Percentiles rank a stretch among this genome's conserved stretches.
These are phyloP conservation scores for Atrichornis clamosus DNA, from an alignment of 2,113 vertebrate genomes.

Conservation along the genomic window DNA sequence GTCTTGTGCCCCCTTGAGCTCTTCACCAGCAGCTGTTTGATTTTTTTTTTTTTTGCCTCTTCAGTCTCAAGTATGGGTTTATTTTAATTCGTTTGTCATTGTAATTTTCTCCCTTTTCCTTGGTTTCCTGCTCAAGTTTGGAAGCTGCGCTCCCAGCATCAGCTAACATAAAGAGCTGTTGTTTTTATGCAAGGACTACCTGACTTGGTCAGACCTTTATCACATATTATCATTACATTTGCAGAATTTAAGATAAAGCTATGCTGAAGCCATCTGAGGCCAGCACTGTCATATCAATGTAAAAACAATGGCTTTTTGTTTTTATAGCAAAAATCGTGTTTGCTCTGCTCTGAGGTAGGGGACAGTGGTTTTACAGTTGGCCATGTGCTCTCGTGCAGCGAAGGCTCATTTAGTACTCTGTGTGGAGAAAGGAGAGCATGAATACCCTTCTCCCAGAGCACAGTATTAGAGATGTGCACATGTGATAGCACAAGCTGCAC, in stretches of 20 bases:
- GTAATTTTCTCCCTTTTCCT: background rate
- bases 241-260: background rate
- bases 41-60: background rate
- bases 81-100: background rate
- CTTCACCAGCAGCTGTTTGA: background rate
- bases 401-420: background rate
- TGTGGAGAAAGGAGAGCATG: background rate
- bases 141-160: background rate
- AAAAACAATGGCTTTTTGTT: background rate
- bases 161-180: background rate
- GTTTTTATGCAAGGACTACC: background rate
- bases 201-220: background rate
- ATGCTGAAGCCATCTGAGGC: background rate
- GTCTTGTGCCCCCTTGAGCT: fast-evolving
- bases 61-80: fast-evolving
- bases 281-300: background rate
- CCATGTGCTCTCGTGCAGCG: background rate
- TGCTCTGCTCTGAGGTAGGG: background rate
- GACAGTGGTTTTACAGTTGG: background rate
- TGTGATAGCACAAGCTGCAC: background rate
- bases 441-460: background rate
- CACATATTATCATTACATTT: background rate
- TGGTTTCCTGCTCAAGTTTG: background rate
- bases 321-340: background rate
- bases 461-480: background rate